Percentiles rank a stretch among this genome's conserved stretches.
Evolutionary conservation across 2,113 vertebrate species (phyloP).

Genomic region (Chitala chitala): DNA sequence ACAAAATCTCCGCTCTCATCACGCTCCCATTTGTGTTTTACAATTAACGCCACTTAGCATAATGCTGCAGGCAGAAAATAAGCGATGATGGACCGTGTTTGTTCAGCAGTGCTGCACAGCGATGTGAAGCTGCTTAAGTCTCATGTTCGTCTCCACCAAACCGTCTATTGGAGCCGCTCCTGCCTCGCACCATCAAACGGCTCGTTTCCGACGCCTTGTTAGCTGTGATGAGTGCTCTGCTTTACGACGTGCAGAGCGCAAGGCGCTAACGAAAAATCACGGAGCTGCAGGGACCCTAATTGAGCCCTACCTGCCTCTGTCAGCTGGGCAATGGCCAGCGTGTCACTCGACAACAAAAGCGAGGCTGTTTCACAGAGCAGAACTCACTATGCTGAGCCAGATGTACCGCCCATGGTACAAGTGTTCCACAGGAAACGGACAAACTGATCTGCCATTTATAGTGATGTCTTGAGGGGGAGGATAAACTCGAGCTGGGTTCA

Average conservation of each 20-base stretch:
- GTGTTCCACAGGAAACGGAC: neutral
- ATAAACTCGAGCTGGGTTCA: constrained; percentile 22
- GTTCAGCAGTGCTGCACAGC: neutral
- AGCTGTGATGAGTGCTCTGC: neutral
- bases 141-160: neutral
- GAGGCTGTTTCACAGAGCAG: constrained; percentile 22
- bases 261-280: neutral
- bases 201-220: neutral
- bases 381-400: constrained; percentile 3
- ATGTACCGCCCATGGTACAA: constrained; percentile 25
- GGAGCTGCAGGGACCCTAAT: neutral
- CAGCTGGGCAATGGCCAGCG: constrained; percentile 3
- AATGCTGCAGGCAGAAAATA: neutral
- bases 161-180: neutral
- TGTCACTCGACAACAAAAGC: neutral
- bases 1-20: neutral
- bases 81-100: neutral
- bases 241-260: neutral
- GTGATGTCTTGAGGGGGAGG: neutral
- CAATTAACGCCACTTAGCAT: neutral
- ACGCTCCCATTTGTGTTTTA: neutral
- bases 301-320: neutral
- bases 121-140: neutral
- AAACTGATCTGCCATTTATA: neutral
- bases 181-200: neutral